These are phyloP conservation scores for Pituophis catenifer DNA, from an alignment of 2,113 vertebrate genomes.

Conservation along the genomic window DNA sequence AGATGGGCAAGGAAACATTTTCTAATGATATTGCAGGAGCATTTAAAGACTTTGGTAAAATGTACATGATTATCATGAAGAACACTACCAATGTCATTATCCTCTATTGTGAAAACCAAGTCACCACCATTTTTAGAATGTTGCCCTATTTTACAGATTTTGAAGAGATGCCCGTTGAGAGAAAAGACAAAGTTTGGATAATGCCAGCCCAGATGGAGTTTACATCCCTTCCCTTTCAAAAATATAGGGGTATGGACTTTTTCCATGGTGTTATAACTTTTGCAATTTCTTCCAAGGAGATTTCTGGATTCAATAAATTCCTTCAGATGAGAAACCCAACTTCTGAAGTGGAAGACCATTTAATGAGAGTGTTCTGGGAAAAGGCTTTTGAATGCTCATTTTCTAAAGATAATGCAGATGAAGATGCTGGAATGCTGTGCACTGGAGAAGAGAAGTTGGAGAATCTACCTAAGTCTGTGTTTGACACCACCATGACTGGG, in stretches of 20 bases:
- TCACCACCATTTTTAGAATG: neutral
- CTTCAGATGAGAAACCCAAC: neutral
- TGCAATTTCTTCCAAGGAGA: neutral
- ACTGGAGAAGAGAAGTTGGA: neutral
- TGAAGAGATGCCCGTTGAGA: no score
- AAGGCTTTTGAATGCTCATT: neutral
- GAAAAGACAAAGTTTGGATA: neutral
- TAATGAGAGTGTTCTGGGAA: neutral
- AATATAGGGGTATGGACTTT: neutral
- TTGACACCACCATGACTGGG: neutral
- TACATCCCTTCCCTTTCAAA: neutral
- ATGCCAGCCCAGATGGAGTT: neutral
- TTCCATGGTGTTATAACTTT: neutral
- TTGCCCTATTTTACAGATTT: neutral
- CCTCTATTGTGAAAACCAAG: neutral
- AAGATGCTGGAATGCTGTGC: neutral
- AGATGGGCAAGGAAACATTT: neutral
- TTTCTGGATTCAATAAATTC: neutral
- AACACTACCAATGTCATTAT: neutral
- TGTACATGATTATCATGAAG: neutral
- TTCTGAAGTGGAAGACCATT: neutral
- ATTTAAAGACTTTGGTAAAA: neutral
- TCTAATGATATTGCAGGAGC: fast-evolving
- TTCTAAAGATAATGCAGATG: neutral
- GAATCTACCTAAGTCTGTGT: neutral